These are phyloP conservation scores for Gymnoscopelus microlampas DNA, from an alignment of 2,797 vertebrate genomes.

Conservation along the genomic window DNA sequence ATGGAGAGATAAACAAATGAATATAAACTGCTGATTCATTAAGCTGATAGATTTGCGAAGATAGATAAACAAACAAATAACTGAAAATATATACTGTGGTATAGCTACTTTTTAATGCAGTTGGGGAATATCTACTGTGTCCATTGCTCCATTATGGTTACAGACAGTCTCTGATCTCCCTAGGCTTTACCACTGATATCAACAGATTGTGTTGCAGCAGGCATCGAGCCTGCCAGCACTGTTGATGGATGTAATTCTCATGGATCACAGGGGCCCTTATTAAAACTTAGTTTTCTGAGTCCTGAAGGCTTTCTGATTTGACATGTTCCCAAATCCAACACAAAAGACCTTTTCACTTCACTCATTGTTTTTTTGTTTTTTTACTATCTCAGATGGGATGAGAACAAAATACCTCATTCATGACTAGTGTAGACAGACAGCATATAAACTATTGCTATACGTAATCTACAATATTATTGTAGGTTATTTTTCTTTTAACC, in stretches of 20 bases:
- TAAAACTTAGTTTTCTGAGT: constrained; percentile 36
- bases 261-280: constrained; percentile 29
- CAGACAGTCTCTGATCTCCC: constrained; percentile 24
- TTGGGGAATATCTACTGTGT: constrained; percentile 1
- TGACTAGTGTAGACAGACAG: not conserved
- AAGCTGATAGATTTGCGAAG: no score
- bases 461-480: not conserved
- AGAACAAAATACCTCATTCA: no score
- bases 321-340: constrained; percentile 8
- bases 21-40: no score
- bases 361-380: not conserved
- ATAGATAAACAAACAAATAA: no score
- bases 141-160: constrained; percentile 24
- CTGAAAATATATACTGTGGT: no score
- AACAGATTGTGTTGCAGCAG: constrained; percentile 22
- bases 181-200: constrained; percentile 34
- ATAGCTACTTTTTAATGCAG: no score
- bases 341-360: not conserved
- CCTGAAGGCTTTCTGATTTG: constrained; percentile 16
- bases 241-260: constrained; percentile 15
- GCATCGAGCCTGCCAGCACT: constrained; percentile 12
- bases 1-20: no score
- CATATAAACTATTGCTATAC: constrained; percentile 6
- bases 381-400: constrained; percentile 1
- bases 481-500: constrained; percentile 30